Evolutionary conservation across 1,140 invertebrate genomes (phyloP).

Genomic region (Portunus trituberculatus): DNA sequence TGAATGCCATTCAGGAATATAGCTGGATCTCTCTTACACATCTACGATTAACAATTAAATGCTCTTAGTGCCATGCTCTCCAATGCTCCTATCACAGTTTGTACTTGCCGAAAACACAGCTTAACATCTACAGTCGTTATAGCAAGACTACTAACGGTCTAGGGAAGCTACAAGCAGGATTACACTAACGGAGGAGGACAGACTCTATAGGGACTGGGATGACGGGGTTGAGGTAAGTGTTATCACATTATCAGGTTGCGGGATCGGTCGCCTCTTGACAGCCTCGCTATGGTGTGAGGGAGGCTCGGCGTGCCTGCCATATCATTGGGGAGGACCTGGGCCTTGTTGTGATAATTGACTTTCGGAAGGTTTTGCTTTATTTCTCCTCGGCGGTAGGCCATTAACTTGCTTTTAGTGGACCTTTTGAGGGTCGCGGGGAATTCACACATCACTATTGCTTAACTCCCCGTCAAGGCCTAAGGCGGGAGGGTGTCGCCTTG

Average conservation of each 20-base stretch:
- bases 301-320: not conserved
- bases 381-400: no score
- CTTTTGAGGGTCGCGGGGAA: not conserved
- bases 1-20: slow-evolving; percentile 4
- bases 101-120: slow-evolving; percentile 11
- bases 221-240: slow-evolving; percentile 5
- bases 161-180: not conserved
- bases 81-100: slow-evolving; percentile 22
- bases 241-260: slow-evolving; percentile 13
- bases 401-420: not conserved
- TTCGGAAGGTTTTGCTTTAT: no score
- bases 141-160: not conserved
- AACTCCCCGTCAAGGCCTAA: not conserved
- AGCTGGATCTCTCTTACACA: not conserved
- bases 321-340: not conserved
- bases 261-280: not conserved
- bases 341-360: not conserved
- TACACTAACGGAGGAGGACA: not conserved
- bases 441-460: not conserved
- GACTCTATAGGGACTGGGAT: not conserved
- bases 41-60: slow-evolving; percentile 15
- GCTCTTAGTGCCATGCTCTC: slow-evolving; percentile 18
- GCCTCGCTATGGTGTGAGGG: not conserved
- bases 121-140: not conserved
- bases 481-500: not conserved